These are phyloP conservation scores for Lasioglossum pauxillum DNA, from an alignment of 2,888 invertebrate species.

Conservation along the genomic window DNA sequence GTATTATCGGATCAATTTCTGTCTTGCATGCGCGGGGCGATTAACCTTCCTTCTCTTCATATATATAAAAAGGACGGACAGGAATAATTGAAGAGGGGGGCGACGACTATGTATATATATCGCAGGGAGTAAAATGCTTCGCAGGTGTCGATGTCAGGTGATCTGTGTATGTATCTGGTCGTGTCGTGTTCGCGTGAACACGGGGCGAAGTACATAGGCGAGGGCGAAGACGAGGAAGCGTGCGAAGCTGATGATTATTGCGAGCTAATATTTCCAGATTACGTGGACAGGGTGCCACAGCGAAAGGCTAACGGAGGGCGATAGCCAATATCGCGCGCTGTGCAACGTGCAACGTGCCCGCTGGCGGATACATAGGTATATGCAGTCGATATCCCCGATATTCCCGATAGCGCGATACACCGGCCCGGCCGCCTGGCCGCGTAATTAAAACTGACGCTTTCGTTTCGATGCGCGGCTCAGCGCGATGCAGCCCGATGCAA, in stretches of 20 bases:
- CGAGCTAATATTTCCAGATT: slow-evolving; percentile 78
- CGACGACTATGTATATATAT: neutral
- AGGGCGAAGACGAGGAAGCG: slow-evolving; percentile 36
- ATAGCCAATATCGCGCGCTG: slow-evolving; percentile 74
- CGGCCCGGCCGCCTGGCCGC: slow-evolving; percentile 41
- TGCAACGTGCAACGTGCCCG: slow-evolving; percentile 58
- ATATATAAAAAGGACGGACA: neutral
- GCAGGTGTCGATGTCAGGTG: neutral
- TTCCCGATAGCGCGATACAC: slow-evolving; percentile 62
- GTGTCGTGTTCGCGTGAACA: neutral
- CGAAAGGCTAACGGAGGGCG: slow-evolving; percentile 63
- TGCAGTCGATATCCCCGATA: slow-evolving; percentile 65
- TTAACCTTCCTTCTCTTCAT: neutral
- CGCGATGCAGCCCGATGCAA: neutral
- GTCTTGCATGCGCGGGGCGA: neutral
- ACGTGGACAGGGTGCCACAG: slow-evolving; percentile 62
- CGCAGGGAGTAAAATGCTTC: neutral
- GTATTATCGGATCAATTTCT: slow-evolving; percentile 9
- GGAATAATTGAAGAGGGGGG: neutral
- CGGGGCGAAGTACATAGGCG: neutral
- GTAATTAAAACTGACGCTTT: slow-evolving; percentile 79
- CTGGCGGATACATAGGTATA: slow-evolving; percentile 50
- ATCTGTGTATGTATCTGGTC: neutral
- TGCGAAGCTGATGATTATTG: slow-evolving; percentile 53
- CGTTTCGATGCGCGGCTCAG: slow-evolving; percentile 62